A percentile compares a stretch with the other conserved stretches of the same genome.
Conservation (phyloP, 2,113 vertebrate genomes). For the Microcebus murinus region DNA sequence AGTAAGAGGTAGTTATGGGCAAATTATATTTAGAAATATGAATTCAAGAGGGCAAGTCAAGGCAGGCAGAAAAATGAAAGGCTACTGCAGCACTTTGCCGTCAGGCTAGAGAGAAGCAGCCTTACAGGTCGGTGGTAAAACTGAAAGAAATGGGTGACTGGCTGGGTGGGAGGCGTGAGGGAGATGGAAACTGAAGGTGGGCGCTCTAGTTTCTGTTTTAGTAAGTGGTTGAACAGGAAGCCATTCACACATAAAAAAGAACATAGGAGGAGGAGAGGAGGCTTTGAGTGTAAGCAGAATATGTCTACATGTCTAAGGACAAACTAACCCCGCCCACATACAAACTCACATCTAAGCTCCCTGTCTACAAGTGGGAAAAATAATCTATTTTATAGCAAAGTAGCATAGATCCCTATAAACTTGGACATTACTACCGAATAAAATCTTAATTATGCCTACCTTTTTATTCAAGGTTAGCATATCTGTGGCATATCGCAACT, state of each 20-base stretch:
- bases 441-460: not conserved
- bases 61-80: not conserved
- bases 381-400: not conserved
- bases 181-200: not conserved
- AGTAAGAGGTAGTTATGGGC: not conserved
- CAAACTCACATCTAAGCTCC: not conserved
- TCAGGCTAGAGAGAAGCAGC: not conserved
- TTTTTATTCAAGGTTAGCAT: not conserved
- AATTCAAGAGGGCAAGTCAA: not conserved
- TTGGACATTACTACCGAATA: not conserved
- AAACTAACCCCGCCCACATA: not conserved
- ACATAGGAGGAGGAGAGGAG: not conserved
- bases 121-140: not conserved
- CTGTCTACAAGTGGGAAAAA: not conserved
- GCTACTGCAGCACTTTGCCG: not conserved
- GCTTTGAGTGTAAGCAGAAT: too few species aligned
- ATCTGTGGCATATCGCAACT: not conserved
- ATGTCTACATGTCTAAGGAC: not conserved
- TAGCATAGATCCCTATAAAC: not conserved
- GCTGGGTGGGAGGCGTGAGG: not conserved
- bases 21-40: not conserved
- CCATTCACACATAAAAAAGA: not conserved
- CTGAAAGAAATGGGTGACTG: not conserved
- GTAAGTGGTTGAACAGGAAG: not conserved
- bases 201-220: not conserved